Base-by-base conservation (phyloP, 1,140 invertebrate species). In the Lanistes nyassanus region DNA sequence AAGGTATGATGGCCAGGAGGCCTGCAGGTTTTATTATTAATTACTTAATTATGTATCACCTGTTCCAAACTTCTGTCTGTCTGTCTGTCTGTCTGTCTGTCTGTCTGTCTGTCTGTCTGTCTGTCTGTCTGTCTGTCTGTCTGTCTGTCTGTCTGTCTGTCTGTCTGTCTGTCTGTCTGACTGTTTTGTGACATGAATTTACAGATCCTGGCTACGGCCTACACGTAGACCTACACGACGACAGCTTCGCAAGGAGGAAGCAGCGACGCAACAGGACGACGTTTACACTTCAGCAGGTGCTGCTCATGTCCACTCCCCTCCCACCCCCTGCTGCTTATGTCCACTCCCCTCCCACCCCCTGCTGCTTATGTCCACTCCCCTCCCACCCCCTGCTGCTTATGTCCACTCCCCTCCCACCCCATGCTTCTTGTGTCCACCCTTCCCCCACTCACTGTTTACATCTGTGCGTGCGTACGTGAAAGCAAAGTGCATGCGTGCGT, bases 251-350 rank as follows among this genome's bases (percentile, higher is more conserved):
- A 9, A 92, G 97, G 80, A 92, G 97, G 83, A 99, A 99, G 89
- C 97, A 99, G 86, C 91, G 97, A 70, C 89, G 97, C 80, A 99
- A 99, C 90, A 91, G 97, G 80, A 99, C 97, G 23, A 99, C 97
- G 16, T 99, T 99, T 90, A 98, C 97, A 7, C 89, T 98, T 74
- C 97, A 98, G 90, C 96, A 97, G 93, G 95, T 96, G 91, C 88
- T 16, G 19, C 42, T 47, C 5, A 16, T 13, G 9, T 6, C 39
- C 39, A n/a, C 11, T 51, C 26, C 31, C 6, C 9, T 56, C 31
- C 51, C 6, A 0, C 29, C 5, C 34, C 16, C 26, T 39, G 91
- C 88, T 16, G 19, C 42, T 47, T 6, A 16, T 13, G 9, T 6
- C 39, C 39, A n/a, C 11, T 51, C 26, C 31, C 6, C 9, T 56